Base-by-base conservation (phyloP, 2,113 vertebrate species). In the Talpa occidentalis region DNA sequence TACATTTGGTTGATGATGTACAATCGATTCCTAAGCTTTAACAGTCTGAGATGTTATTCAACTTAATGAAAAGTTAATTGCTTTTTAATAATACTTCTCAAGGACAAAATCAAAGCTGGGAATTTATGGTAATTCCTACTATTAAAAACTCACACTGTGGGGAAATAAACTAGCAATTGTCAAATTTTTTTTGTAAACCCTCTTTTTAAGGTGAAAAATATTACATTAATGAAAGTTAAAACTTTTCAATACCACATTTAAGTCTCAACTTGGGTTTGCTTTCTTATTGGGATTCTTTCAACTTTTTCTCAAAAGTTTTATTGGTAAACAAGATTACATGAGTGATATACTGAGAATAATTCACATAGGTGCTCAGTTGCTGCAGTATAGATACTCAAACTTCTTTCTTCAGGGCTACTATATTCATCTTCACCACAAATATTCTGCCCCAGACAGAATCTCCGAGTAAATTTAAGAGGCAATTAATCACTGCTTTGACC, bases 41-140 rank as follows among this genome's bases (percentile, higher is more conserved):
- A 88, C 16, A 84, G 66, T 44, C 64, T 94, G 30, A 93, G 67
- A 80, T 80, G 10, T 67, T 62, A 89, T 32, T 82, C 22, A 73
- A 81, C 42, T 81, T 89, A 77, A 40, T 89, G n/a, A 83, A 91
- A 90, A 52, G 21, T 84, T 89, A 49, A 49, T 32, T 91, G 64
- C n/a, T n/a, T 87, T 77, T 35, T 56, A 56, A 70, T 62, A 90
- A 73, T 60, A 62, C 26, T 72, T 91, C 37, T 83, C 37, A 79
- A 91, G 24, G 15, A 94, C 44, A 94, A 95, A 88, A 89, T 42
- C 72, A 30, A 76, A 16, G 35, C 54, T 40, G 21, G 28, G 21
- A 84, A 62, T 72, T 89, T 94, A 16, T 66, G 19, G 37, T 52
- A 59, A 56, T 76, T 69, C 44, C 60, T 76, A 73, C 19, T 62